Evolutionary conservation across 2,888 invertebrate species (phyloP).

Genomic region (Perizoma affinitatum): DNA sequence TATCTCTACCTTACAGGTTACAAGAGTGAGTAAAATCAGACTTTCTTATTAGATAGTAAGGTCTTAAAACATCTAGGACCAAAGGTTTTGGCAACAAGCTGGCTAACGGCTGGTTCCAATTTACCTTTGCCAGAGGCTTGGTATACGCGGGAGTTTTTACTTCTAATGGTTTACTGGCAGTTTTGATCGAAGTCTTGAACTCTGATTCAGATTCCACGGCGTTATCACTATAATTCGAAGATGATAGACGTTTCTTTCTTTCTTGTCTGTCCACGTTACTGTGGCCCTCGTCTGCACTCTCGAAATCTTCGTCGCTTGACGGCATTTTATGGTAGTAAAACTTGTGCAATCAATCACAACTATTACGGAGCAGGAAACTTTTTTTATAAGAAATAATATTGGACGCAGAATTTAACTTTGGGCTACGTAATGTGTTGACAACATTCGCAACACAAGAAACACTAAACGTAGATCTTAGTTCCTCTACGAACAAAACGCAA

Average conservation of each 20-base stretch:
- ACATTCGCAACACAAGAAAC: no score
- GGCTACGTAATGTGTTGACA: no score
- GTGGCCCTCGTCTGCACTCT: constrained; percentile 90
- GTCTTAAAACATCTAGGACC: background rate
- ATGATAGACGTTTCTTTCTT: constrained; percentile 66
- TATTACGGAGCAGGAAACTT: background rate
- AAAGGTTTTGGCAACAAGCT: constrained; percentile 8
- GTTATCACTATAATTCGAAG: constrained; percentile 73
- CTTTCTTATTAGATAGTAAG: no score
- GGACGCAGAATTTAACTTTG: constrained; percentile 13
- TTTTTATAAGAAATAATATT: background rate
- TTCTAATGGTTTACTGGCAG: constrained; percentile 19
- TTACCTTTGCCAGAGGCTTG: constrained; percentile 40
- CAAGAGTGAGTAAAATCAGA: no score
- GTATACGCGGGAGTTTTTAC: constrained; percentile 9
- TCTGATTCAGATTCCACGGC: constrained; percentile 58
- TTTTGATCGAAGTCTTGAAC: constrained; percentile 35
- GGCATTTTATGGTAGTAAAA: constrained; percentile 75
- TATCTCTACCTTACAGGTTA: no score
- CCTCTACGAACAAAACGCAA: no score
- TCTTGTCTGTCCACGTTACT: constrained; percentile 63
- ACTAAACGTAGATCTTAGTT: no score
- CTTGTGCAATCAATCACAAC: background rate
- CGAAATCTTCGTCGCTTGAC: constrained; percentile 89
- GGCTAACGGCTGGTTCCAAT: background rate